Evolutionary conservation across 1,140 invertebrate genomes (phyloP).

Genomic region (Phocides pigmalion): DNA sequence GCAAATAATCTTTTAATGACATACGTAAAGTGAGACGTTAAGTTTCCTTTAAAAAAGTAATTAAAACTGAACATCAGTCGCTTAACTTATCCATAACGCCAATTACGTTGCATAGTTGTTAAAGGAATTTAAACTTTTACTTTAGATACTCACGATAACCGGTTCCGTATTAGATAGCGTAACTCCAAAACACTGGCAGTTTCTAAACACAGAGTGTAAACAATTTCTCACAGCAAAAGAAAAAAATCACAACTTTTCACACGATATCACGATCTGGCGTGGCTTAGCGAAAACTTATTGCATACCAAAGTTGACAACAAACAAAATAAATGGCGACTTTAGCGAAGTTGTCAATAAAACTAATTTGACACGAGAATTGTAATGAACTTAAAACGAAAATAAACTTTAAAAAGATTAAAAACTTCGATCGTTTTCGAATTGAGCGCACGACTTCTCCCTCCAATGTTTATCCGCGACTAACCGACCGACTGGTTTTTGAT

Average conservation of each 20-base stretch:
- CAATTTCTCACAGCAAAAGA: slow-evolving; percentile 27
- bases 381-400: background rate
- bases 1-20: too few species aligned
- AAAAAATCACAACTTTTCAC: slow-evolving; percentile 36
- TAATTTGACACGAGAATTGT: background rate
- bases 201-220: slow-evolving; percentile 37
- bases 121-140: slow-evolving; percentile 20
- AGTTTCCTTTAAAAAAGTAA: background rate
- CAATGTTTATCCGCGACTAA: background rate
- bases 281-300: slow-evolving; percentile 10
- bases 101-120: background rate
- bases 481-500: background rate
- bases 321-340: background rate
- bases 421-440: background rate
- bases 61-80: too few species aligned
- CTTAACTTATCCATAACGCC: background rate
- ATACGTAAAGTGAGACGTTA: background rate
- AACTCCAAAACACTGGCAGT: slow-evolving; percentile 34
- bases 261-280: slow-evolving; percentile 19
- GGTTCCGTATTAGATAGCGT: slow-evolving; percentile 26
- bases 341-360: background rate
- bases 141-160: slow-evolving; percentile 38
- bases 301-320: background rate
- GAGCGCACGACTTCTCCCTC: background rate
- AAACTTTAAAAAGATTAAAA: background rate